Evolutionary conservation across 2,113 vertebrate genomes (phyloP).

Genomic region (Plecturocebus donacophilus): DNA sequence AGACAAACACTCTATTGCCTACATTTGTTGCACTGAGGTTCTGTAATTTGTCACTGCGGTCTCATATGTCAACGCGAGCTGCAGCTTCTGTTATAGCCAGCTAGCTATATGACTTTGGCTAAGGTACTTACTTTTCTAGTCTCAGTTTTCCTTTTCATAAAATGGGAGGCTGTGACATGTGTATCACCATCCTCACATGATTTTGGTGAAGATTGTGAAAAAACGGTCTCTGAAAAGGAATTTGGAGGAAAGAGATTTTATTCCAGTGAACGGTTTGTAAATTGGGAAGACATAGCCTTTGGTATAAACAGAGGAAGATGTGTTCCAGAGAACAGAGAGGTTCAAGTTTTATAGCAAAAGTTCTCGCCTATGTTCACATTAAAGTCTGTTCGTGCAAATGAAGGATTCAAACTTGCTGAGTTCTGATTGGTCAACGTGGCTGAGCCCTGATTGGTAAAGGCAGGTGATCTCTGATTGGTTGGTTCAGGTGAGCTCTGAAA

Average conservation of each 20-base stretch:
- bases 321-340: too few relatives aligned
- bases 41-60: constrained; percentile 70
- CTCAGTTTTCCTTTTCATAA: constrained; percentile 33
- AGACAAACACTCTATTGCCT: constrained; percentile 82
- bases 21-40: constrained; percentile 78
- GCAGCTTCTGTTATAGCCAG: neutral
- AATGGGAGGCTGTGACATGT: neutral
- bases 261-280: too few relatives aligned
- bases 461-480: neutral
- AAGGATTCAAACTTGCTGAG: neutral
- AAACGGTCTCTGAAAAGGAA: too few relatives aligned
- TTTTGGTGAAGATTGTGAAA: neutral
- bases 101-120: neutral
- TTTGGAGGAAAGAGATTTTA: too few relatives aligned
- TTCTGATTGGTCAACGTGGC: neutral
- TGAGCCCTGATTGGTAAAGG: neutral
- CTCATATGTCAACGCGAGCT: neutral
- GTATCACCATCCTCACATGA: neutral
- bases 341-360: too few relatives aligned
- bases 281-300: too few relatives aligned
- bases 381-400: neutral
- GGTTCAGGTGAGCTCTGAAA: neutral
- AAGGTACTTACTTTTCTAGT: neutral
- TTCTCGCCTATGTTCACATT: neutral
- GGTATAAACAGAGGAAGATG: too few relatives aligned